Base-by-base conservation (phyloP, 2,113 vertebrate species). In the Barbus barbus region DNA sequence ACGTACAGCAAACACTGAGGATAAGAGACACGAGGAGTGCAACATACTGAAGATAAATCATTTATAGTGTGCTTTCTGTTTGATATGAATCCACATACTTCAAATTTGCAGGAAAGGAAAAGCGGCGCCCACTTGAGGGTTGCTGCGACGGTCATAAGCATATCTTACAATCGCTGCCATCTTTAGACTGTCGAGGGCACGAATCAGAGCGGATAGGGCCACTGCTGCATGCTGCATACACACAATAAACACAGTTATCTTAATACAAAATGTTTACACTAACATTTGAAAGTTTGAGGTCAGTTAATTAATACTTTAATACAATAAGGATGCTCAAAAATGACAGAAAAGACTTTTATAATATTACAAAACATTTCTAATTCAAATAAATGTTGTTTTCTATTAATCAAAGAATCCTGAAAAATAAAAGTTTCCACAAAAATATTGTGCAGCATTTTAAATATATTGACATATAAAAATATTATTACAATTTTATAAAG, bases 101-200 rank as follows among this genome's bases (percentile, higher is more conserved):
- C 97, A 12, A 97, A 97, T 61, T 94, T 74, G 5, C 89, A 98
- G 95, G 67, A 73, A 92, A 0, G 98, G 98, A 91, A 99, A 98
- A 44, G 97, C 98, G 72, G 95, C 94, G 13, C 98, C 98, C 24
- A 99, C 90, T 92, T 98, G 97, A 1, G 97, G 98, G 84, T 97
- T 96, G 78, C 93, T 48, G 90, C 92, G 94, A 48, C 88, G 92
- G 71, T 96, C 94, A 14, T 97, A 98, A 69, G 89, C 95, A 4
- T 99, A 99, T 8, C 97, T 96, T 61, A 99, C 95, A 14, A 99
- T 89, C 76, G 97, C 97, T 67, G 96, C 97, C 93, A 96, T 95
- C 63, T 96, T 91, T 79, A 96, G 88, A 41, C 97, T 93, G 60
- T 97, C 93, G 90, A 99, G 86, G 0, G 97, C 96, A 6, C 89